A percentile compares a stretch with the other conserved stretches of the same genome.
Evolutionary conservation across 2,113 vertebrate genomes (phyloP).

Genomic region (Pandion haliaetus): DNA sequence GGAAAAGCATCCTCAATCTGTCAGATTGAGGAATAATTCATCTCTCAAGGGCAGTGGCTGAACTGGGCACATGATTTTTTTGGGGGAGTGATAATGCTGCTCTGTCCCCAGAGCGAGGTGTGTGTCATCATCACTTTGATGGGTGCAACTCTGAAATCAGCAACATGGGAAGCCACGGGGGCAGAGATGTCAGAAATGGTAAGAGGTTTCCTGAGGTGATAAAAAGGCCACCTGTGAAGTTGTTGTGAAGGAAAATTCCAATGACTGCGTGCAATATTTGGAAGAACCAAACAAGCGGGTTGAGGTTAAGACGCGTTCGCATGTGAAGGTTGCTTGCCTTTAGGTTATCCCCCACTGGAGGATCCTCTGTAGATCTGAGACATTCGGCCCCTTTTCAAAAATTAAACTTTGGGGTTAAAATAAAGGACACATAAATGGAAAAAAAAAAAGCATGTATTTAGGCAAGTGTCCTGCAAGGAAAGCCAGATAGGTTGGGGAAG

Average conservation of each 20-base stretch:
- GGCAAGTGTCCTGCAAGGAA: not conserved
- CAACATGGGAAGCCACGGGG: not conserved
- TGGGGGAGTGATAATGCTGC: not conserved
- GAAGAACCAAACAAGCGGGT: not conserved
- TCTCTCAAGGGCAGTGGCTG: not conserved
- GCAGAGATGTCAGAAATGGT: slow-evolving; percentile 29
- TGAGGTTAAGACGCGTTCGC: not conserved
- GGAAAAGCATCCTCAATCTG: not conserved
- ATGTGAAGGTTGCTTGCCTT: not conserved
- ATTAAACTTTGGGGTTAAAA: not conserved
- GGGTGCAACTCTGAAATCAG: slow-evolving; percentile 10
- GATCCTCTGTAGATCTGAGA: not conserved
- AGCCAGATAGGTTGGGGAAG: not conserved
- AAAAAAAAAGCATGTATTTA: not conserved
- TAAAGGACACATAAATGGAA: not conserved
- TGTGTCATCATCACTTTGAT: slow-evolving; percentile 23
- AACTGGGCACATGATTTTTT: not conserved
- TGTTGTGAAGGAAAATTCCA: slow-evolving; percentile 50
- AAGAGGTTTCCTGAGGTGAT: slow-evolving; percentile 46
- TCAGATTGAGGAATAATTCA: not conserved
- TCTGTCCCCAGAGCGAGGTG: slow-evolving; percentile 29
- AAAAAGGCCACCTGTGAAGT: slow-evolving; percentile 17
- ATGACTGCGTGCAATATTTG: not conserved
- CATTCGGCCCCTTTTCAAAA: not conserved
- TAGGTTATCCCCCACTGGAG: not conserved